Percentiles rank a stretch among this genome's conserved stretches.
Conservation (phyloP, 2,797 vertebrate species). For the Nothura maculosa region DNA sequence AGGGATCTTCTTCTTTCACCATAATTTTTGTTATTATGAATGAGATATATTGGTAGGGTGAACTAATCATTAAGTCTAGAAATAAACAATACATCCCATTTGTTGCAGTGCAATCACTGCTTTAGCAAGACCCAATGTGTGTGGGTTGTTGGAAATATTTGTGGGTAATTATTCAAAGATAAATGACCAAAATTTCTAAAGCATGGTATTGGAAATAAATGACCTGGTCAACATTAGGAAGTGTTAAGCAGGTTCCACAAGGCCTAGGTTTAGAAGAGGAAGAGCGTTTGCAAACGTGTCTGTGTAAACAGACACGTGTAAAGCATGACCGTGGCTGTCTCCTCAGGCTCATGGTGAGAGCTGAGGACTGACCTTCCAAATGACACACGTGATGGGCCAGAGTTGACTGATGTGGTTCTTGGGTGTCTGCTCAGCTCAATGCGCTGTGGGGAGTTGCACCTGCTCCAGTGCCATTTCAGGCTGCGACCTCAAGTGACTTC, state of each 20-base stretch:
- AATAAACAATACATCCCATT: not conserved
- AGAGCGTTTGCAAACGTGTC: not conserved
- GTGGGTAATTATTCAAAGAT: not conserved
- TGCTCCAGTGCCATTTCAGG: not conserved
- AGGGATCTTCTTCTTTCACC: not conserved
- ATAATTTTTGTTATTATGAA: no score
- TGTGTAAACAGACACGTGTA: no score
- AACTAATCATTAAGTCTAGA: not conserved
- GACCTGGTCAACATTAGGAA: no score
- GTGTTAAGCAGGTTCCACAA: not conserved
- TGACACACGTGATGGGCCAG: accelerated
- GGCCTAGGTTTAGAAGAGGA: not conserved
- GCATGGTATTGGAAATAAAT: not conserved
- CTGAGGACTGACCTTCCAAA: not conserved
- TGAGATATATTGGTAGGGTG: not conserved
- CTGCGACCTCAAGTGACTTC: not conserved
- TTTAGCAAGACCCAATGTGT: no score
- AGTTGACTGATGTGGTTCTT: not conserved
- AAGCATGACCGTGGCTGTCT: accelerated
- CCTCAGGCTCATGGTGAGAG: not conserved
- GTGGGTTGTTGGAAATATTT: not conserved
- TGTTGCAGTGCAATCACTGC: not conserved
- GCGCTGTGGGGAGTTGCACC: not conserved
- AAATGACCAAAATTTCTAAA: not conserved
- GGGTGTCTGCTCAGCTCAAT: not conserved